Evolutionary conservation across 2,888 invertebrate genomes (phyloP).

Genomic region (Stenurella melanura): DNA sequence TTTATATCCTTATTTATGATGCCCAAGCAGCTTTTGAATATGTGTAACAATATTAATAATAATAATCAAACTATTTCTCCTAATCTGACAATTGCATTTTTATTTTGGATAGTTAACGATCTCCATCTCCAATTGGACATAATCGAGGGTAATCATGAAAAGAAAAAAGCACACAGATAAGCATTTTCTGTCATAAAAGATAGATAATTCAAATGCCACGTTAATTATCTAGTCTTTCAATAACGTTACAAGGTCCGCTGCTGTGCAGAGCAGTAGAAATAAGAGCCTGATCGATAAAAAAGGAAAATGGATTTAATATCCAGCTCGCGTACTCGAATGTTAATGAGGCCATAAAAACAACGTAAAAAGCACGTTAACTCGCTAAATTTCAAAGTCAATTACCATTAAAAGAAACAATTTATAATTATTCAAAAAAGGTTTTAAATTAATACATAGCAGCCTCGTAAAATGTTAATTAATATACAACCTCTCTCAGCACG

Average conservation of each 20-base stretch:
- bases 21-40: no score
- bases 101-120: no score
- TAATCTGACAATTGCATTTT: no score
- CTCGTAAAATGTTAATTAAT: slow-evolving; percentile 36
- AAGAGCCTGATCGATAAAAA: slow-evolving; percentile 7
- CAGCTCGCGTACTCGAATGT: slow-evolving; percentile 18
- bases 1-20: no score
- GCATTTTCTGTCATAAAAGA: neutral
- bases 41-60: no score
- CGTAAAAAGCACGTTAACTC: slow-evolving; percentile 29
- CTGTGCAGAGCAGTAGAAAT: slow-evolving; percentile 10
- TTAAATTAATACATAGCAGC: slow-evolving; percentile 34
- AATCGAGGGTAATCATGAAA: no score
- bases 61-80: no score
- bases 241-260: neutral
- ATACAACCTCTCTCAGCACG: slow-evolving; percentile 29
- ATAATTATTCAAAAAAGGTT: slow-evolving; percentile 26
- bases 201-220: neutral
- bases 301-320: slow-evolving; percentile 21
- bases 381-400: slow-evolving; percentile 30
- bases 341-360: slow-evolving; percentile 26
- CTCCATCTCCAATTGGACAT: no score
- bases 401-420: slow-evolving; percentile 36
- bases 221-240: neutral
- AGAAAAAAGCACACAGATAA: no score